These are phyloP conservation scores for Eupelmus urozonus DNA, from an alignment of 2,888 invertebrate genomes.

Conservation along the genomic window DNA sequence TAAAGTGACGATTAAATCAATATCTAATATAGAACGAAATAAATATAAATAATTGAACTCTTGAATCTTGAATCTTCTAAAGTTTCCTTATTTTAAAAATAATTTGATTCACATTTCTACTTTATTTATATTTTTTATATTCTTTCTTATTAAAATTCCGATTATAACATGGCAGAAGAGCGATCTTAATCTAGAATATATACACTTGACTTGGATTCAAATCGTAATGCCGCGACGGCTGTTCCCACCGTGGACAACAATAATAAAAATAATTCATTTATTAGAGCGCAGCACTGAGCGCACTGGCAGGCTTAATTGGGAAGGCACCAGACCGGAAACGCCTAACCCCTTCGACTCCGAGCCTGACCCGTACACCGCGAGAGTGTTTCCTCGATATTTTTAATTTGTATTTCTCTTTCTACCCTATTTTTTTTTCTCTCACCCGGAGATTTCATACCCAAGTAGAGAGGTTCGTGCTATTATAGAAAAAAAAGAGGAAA, in stretches of 20 bases:
- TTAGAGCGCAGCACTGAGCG: neutral
- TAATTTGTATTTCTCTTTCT: conserved; percentile 8
- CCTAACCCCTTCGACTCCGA: neutral
- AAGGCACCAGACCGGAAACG: conserved; percentile 22
- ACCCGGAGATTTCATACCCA: conserved; percentile 1
- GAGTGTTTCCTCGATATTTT: conserved; percentile 16
- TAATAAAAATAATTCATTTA: conserved; percentile 19
- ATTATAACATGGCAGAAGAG: neutral
- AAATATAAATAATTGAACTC: too few species aligned
- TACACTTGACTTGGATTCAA: neutral
- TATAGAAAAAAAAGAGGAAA: conserved; percentile 20
- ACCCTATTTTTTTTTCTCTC: conserved; percentile 6
- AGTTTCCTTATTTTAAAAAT: neutral
- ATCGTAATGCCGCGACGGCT: neutral
- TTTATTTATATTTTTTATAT: neutral
- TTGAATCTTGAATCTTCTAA: too few species aligned
- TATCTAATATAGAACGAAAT: too few species aligned
- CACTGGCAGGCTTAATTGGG: conserved; percentile 26
- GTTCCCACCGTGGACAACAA: neutral
- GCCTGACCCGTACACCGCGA: neutral
- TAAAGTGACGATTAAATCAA: too few species aligned
- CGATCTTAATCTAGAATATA: neutral
- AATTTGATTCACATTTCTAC: neutral
- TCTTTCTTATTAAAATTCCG: neutral
- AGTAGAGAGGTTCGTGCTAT: neutral